Base-by-base conservation (phyloP, 2,113 vertebrate species). In the Heterochromis multidens region DNA sequence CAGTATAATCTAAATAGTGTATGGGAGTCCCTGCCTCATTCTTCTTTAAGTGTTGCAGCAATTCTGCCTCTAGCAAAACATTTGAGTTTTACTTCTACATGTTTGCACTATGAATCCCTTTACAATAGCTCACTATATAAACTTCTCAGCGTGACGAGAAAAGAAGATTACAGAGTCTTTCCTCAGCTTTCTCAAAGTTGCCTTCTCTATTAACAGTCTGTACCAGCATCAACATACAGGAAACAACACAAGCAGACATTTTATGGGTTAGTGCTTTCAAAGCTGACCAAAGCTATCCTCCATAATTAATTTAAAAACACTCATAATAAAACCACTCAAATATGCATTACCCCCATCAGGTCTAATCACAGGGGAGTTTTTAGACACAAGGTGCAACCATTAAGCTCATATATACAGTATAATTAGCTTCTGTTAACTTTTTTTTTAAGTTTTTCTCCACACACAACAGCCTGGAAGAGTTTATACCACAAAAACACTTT, bases 131-230 rank as follows among this genome's bases (percentile, higher is more conserved):
- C 31, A 46, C 27, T 74, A 37, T 31, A 29, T 60, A 63, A 83
- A 87, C 57, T 10, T 87, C 54, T 79, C 80, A 79, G 49, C 35
- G 13, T 1, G 11, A 33, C 37, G 14, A 81, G 62, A 81, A 80
- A 57, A 11, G n/a, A 74, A 31, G 33, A 63, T 74, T 31, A 52
- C 6, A 29, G 14, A 23, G 40, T 59, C 31, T 63, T 77, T 77
- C 27, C 76, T 74, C 13, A 37, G 62, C 54, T 52, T 72, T 76
- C 4, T 62, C 23, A 43, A 43, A 19, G 17, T 19, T 86, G 40
- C 87, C 23, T 56, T 80, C 43, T 80, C 77, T 76, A 46, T 81
- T 46, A 91, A 88, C 83, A 84, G 3, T 21, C 14, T 46, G 17
- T 4, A 79, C 33, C 77, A 72, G 37, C 81, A 85, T 83, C 76